These are phyloP conservation scores for Girardia tigrina DNA, from an alignment of 2,888 invertebrate species.

Conservation along the genomic window DNA sequence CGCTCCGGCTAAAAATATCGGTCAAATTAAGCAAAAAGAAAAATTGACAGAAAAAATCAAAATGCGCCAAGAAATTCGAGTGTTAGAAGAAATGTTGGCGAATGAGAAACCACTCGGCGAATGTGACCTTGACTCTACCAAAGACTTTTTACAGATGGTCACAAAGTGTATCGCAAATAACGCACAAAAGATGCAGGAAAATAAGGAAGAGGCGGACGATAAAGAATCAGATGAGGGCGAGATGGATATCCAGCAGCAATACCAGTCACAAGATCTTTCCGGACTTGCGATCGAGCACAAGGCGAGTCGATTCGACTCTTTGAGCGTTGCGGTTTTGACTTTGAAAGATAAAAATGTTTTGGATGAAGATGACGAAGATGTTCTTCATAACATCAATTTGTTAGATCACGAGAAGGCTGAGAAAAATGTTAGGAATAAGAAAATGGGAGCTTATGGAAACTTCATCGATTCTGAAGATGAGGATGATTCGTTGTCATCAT, in stretches of 20 bases:
- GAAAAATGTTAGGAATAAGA: constrained; percentile 67
- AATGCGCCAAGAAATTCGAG: constrained; percentile 65
- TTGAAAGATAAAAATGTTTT: constrained; percentile 60
- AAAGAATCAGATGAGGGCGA: neutral
- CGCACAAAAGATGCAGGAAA: constrained; percentile 54
- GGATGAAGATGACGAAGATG: constrained; percentile 58
- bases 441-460: constrained; percentile 62
- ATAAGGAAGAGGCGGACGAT: neutral
- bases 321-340: constrained; percentile 71
- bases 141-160: neutral
- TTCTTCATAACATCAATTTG: constrained; percentile 59
- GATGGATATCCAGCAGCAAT: neutral
- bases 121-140: constrained; percentile 2
- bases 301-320: constrained; percentile 60
- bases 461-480: constrained; percentile 63
- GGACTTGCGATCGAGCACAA: constrained; percentile 75
- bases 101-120: constrained; percentile 44
- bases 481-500: constrained; percentile 21
- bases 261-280: constrained; percentile 54
- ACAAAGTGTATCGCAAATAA: constrained; percentile 64
- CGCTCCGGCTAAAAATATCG: constrained; percentile 52
- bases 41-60: constrained; percentile 68
- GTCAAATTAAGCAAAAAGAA: constrained; percentile 61
- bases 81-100: constrained; percentile 60
- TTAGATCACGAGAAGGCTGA: constrained; percentile 41